Percentiles rank a stretch among this genome's conserved stretches.
Conservation (phyloP, 2,113 vertebrate genomes). For the Elanus axillaris region DNA sequence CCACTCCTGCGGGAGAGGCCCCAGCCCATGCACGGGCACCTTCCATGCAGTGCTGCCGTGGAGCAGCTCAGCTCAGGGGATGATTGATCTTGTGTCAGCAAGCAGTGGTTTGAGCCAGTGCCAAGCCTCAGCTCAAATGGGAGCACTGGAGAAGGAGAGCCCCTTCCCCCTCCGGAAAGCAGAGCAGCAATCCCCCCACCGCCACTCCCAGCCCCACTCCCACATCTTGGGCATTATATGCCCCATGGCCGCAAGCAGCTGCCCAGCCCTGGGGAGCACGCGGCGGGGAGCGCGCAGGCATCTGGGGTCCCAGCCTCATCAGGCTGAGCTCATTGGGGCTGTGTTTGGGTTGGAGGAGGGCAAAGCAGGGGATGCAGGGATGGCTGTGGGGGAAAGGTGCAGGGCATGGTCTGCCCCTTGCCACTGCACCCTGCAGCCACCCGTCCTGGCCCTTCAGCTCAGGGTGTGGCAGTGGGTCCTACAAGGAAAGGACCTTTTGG, state of each 20-base stretch:
- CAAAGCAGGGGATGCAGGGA: not conserved
- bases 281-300: fast-evolving
- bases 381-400: fast-evolving
- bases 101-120: conserved; percentile 48
- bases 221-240: not conserved
- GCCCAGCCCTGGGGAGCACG: fast-evolving
- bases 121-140: conserved; percentile 52
- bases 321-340: not conserved
- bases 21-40: not conserved
- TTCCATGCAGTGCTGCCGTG: not conserved
- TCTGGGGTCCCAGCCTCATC: not conserved
- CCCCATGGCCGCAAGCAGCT: fast-evolving
- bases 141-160: conserved; percentile 52
- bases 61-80: not conserved
- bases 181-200: not conserved
- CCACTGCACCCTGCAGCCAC: fast-evolving
- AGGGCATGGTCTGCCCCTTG: not conserved
- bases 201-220: not conserved
- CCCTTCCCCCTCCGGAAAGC: conserved; percentile 41
- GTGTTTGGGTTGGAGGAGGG: not conserved
- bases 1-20: not conserved
- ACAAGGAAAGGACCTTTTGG: not conserved
- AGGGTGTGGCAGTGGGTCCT: not conserved
- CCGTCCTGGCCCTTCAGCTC: not conserved
- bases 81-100: conserved; percentile 57